Evolutionary conservation across 2,797 vertebrate species (phyloP), one percentile per base, ranked within the genome.

Genomic region (Pteropus rufus): DNA sequence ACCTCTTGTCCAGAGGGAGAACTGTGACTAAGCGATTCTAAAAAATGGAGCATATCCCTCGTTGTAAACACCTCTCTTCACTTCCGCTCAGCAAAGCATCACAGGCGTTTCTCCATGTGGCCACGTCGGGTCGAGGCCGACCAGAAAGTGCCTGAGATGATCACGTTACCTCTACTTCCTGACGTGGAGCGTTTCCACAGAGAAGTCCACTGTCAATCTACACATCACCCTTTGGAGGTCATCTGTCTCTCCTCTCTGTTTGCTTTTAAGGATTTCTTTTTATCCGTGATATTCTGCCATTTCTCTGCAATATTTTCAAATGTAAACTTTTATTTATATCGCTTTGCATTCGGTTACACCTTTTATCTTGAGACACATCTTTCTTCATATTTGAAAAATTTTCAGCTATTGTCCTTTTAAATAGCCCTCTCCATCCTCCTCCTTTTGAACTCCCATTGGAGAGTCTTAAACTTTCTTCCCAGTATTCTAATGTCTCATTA

Each of bases 61-160:
- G 16, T 39, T 64, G 34, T 19, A 4, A 26, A 52, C 0, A 8
- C 8, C 16, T 26, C 24, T 90, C 65, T 52, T 85, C 54, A 69
- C 23, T n/a, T n/a, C 60, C 46, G 19, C 58, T 29, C 56, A 52
- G 1, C 0, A 0, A 36, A 46, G 7, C 11, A 1, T 58, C 80
- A 7, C 54, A 29, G 23, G n/a, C 14, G 1, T 31, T 67, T 56
- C 46, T 93, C 7, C 18, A 9, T 1, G 3, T 60, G 76, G 52
- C 75, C 21, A 0, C 0, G 0, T 2, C 29, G 8, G 67, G 64
- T 24, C 2, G 11, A 60, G 75, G 19, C 44, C 52, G 34, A 44
- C 39, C 24, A 19, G 0, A 7, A 92, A 88, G 44, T 21, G 18
- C 11, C 41, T 18, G 0, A 8, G 41, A 73, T 41, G 9, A 87